phyloP scores from a whole-genome alignment of 1,140 invertebrate genomes.

The Drosophila grimshawi region DNA sequence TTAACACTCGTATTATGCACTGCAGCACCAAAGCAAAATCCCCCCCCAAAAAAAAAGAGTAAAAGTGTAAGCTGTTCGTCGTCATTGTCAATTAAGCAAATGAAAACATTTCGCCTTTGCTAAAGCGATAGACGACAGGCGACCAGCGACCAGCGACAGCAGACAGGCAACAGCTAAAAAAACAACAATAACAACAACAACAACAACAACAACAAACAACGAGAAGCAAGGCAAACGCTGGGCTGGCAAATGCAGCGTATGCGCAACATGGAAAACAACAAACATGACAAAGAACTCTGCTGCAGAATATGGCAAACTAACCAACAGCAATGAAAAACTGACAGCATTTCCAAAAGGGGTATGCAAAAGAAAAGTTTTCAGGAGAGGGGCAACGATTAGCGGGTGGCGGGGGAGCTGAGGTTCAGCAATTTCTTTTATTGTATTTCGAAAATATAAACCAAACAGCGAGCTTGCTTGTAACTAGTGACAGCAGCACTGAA shows the following conservation, averaged over 20 bases:
- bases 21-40: too few relatives aligned
- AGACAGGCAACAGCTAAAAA: conserved; percentile 5
- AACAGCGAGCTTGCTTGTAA: conserved; percentile 35
- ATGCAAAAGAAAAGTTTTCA: neutral
- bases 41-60: too few relatives aligned
- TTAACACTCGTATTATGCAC: too few relatives aligned
- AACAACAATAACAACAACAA: neutral
- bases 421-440: conserved; percentile 57
- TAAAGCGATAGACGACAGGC: conserved; percentile 21
- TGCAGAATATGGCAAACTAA: conserved; percentile 49
- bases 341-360: conserved; percentile 28
- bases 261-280: conserved; percentile 49
- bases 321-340: conserved; percentile 62
- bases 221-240: conserved; percentile 1
- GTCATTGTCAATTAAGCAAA: conserved; percentile 65
- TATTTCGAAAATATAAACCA: conserved; percentile 61
- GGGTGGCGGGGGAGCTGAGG: neutral
- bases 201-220: neutral
- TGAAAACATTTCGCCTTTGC: conserved; percentile 59
- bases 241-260: conserved; percentile 43
- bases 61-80: conserved; percentile 10
- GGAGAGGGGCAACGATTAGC: neutral
- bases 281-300: conserved; percentile 65
- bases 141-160: conserved; percentile 24
- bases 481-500: conserved; percentile 25